Percentiles rank a stretch among this genome's conserved stretches.
Conservation (phyloP, 1,140 invertebrate species). For the Cotesia vestalis region DNA sequence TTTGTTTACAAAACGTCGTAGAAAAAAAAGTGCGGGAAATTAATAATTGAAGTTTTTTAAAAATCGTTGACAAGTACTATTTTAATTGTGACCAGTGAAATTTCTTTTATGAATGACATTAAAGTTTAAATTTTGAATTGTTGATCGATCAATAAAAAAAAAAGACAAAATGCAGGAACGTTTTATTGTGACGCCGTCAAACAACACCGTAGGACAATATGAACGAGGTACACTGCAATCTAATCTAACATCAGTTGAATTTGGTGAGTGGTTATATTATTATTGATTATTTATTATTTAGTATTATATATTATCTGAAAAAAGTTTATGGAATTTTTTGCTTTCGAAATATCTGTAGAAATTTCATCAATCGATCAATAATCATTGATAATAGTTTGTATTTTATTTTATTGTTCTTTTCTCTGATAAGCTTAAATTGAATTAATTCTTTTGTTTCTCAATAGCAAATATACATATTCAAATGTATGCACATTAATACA, state of each 20-base stretch:
- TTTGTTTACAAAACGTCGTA: constrained; percentile 43
- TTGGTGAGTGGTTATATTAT: constrained; percentile 44
- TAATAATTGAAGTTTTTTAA: constrained; percentile 2
- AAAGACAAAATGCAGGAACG: constrained; percentile 44
- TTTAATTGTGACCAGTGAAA: neutral
- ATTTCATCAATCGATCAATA: no score
- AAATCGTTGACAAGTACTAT: neutral
- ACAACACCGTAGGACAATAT: constrained; percentile 40
- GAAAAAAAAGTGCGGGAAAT: constrained; percentile 47
- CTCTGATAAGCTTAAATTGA: no score
- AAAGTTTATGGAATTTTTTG: no score
- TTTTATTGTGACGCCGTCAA: constrained; percentile 51
- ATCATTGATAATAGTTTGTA: no score
- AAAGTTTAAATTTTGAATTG: neutral
- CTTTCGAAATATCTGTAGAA: no score
- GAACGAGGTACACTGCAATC: constrained; percentile 37
- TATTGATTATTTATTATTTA: neutral
- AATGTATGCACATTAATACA: no score
- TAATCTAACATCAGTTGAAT: constrained; percentile 41
- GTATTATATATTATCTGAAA: no score
- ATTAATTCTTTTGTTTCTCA: no score
- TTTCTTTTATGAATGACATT: neutral
- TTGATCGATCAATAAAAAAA: constrained; percentile 1
- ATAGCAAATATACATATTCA: no score
- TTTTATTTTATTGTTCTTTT: no score